These are phyloP conservation scores for Propithecus coquereli DNA, from an alignment of 2,113 vertebrate genomes.

Conservation along the genomic window DNA sequence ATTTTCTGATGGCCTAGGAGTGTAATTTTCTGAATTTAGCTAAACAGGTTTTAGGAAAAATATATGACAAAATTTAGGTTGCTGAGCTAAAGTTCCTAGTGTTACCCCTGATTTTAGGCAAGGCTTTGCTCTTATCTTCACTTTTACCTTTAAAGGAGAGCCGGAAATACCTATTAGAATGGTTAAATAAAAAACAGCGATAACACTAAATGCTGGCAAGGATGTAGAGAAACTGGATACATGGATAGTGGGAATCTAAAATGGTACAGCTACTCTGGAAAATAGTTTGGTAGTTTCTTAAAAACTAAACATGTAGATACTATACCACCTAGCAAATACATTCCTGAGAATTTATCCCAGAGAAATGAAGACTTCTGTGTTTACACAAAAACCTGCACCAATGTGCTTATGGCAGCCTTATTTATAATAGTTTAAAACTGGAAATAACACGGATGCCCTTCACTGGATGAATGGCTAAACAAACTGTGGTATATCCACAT, in stretches of 20 bases:
- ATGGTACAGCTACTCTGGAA: not conserved
- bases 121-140: not conserved
- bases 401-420: not conserved
- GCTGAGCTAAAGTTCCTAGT: not conserved
- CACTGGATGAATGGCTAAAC: not conserved
- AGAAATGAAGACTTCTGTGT: not conserved
- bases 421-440: not conserved
- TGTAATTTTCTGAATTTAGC: not conserved
- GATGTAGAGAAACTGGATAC: not conserved
- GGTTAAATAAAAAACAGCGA: not conserved
- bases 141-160: not conserved
- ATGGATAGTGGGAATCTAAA: not conserved
- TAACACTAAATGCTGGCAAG: not conserved
- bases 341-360: not conserved
- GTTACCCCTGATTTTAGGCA: not conserved
- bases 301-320: not conserved
- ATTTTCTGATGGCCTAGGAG: not conserved
- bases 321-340: not conserved
- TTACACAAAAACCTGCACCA: not conserved
- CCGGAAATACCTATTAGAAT: not conserved
- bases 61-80: not conserved
- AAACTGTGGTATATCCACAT: not conserved
- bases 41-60: not conserved
- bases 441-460: not conserved
- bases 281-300: not conserved